Base-by-base conservation (phyloP, 2,888 invertebrate species). In the Eremobia ochroleuca region DNA sequence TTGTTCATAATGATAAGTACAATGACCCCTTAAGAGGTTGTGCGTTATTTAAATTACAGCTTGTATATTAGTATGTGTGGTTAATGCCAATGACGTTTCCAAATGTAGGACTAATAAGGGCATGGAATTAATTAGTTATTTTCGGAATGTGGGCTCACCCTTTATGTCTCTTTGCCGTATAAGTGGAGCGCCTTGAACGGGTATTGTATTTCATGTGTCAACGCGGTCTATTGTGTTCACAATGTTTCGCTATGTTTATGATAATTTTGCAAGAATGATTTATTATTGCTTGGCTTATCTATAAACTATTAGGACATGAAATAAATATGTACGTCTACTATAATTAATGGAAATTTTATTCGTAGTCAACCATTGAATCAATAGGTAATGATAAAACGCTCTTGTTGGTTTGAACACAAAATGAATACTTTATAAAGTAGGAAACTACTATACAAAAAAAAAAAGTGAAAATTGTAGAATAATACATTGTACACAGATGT, bases 221-320 rank as follows among this genome's bases (percentile, higher is more conserved):
- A 73, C 49, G 9, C n/a, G n/a, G 37, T 46, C 81, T 71, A 80
- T 80, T 80, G 85, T 80, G 18, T 85, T 58, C 25, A 55, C 43
- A 13, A 43, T 15, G 68, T 68, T 78, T 80, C 28, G 21, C 52
- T 43, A 65, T 81, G 49, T 82, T 59, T 34, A 77, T 80, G 81
- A 46, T 80, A 66, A 85, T 71, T 85, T 55, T 61, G 59, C 52
- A 21, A 40, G 46, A 55, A 28, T 40, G 28, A 85, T 80, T 80
- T 85, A 78, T 80, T 69, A 62, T 58, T n/a, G 52, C 37, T 31
- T 28, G 31, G n/a, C 46, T 46, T 59, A 66, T 31, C 52, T 46
- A 85, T 80, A 71, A 66, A 65, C 25, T 61, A 55, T 61, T 58
- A 18, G 25, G 43, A 67, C 67, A 62, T 46, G 9, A 46, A 79